phyloP scores from a whole-genome alignment of 2,888 invertebrate species.

The Augiades crinisus region DNA sequence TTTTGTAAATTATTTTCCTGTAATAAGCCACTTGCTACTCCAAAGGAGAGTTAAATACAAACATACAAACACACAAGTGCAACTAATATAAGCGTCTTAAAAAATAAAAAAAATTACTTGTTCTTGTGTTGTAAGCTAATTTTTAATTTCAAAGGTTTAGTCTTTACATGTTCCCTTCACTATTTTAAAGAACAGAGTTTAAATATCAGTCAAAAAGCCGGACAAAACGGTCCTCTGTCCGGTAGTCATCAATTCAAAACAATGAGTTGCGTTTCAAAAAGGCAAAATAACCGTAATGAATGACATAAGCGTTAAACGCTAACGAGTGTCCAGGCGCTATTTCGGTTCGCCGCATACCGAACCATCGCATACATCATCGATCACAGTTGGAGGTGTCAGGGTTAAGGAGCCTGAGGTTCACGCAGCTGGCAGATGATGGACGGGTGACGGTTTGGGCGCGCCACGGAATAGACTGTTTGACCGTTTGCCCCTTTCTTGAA shows the following conservation, averaged over 20 bases:
- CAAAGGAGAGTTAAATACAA: too few species aligned
- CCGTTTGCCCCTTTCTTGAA: slow-evolving; percentile 6
- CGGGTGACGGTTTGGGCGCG: slow-evolving; percentile 12
- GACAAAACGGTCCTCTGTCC: background rate
- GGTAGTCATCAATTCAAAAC: too few species aligned
- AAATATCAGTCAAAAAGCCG: too few species aligned
- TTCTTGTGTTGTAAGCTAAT: too few species aligned
- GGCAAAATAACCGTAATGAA: slow-evolving; percentile 12
- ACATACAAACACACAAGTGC: too few species aligned
- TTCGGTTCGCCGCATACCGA: slow-evolving; percentile 34
- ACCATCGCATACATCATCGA: slow-evolving; percentile 39
- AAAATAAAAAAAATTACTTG: too few species aligned
- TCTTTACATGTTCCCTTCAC: too few species aligned
- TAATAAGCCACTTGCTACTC: too few species aligned
- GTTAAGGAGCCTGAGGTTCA: slow-evolving; percentile 41
- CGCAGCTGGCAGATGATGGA: slow-evolving; percentile 24
- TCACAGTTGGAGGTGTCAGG: slow-evolving; percentile 37
- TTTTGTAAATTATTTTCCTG: too few species aligned
- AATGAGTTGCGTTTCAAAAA: slow-evolving; percentile 9
- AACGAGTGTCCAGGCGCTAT: slow-evolving; percentile 34
- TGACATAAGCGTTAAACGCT: slow-evolving; percentile 30
- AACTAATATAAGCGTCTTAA: too few species aligned
- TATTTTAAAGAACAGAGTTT: too few species aligned
- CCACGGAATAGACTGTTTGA: background rate
- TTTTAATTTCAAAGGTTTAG: too few species aligned